Base-by-base conservation (phyloP, 2,888 invertebrate species). In the Ectobius pallidus region DNA sequence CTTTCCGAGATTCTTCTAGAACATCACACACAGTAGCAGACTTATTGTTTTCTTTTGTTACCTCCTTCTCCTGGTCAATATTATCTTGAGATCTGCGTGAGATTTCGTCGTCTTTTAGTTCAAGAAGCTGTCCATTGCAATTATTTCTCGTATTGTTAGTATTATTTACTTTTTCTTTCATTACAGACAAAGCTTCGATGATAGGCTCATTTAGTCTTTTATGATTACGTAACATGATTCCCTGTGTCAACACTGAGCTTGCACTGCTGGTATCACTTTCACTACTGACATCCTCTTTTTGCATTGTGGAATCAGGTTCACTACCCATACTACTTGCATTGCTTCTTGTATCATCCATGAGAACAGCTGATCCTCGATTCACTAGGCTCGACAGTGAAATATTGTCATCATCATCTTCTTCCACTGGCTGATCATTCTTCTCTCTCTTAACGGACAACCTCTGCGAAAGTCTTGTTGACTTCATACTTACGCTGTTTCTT, bases 191-290 rank as follows among this genome's bases (percentile, higher is more conserved):
- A 14, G 65, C n/a, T 44, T 65, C 65, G 9, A 70, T 63, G 11
- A 71, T 69, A 11, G 78, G 77, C 68, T 78, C 78, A 49, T 75
- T 80, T 58, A 89, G 84, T 75, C 87, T 85, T 82, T 88, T 88
- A 79, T 89, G 89, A 82, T 87, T 90, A 77, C 90, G 84, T 78
- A 90, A 82, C 67, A 87, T 88, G 78, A 90, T 89, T 65, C 89
- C 88, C 76, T 70, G 71, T 6, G 63, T 71, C 20, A 69, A 18
- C 7, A 65, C 65, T 9, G 65, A 65, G 30, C 42, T 46, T 11
- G 65, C 22, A 27, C 65, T 65, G 18, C 65, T 65, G 44, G 44
- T 42, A 14, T 65, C 65, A 65, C 65, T 71, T 72, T 84, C 84
- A 77, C 83, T 83, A 75, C 84, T 84, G 70, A 82, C 80, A 77